Evolutionary conservation across 2,113 vertebrate species (phyloP), one percentile per base, ranked within the genome.

Genomic region (Lophura nycthemera): DNA sequence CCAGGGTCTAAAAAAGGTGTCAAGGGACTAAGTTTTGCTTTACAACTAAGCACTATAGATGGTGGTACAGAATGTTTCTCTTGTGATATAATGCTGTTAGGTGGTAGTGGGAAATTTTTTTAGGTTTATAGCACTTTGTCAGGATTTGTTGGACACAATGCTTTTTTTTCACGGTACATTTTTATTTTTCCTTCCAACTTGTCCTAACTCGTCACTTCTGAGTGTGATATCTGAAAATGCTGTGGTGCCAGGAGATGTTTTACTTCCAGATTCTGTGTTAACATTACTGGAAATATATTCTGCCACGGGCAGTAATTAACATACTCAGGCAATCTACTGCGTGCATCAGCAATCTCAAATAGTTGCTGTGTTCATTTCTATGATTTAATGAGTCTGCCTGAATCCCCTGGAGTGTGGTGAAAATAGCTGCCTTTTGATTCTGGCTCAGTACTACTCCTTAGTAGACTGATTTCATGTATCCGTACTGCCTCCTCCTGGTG

Each of bases 221-320:
- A 75, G 27, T 21, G 9, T 45, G 32, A 34, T 64, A 29, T 73
- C 72, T 91, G 81, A 32, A 65, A 89, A 74, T 8, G 32, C 45
- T 71, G 30, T 63, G 60, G 18, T 94, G 36, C 76, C 59, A 91
- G 52, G 66, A 88, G 77, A 56, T 9, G 4, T 48, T 84, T 92
- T 50, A 71, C 47, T 66, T 48, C 76, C 66, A 89, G 81, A 65
- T 91, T 86, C 77, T 84, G 30, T 77, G 77, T 88, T 78, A 96
- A 67, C 45, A 16, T 95, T 93, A 80, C 78, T 92, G 88, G 66
- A 96, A 86, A 89, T 54, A 67, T 11, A 38, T 95, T 84, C 88
- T 96, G 89, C 87, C 81, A 80, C 65, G 60, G 88, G 92, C 45
- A 73, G 72, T 89, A 75, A 95, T 94, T 95, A 95, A 91, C 72